Base-by-base conservation (phyloP, 2,888 invertebrate species). In the Auanema freiburgensis region DNA sequence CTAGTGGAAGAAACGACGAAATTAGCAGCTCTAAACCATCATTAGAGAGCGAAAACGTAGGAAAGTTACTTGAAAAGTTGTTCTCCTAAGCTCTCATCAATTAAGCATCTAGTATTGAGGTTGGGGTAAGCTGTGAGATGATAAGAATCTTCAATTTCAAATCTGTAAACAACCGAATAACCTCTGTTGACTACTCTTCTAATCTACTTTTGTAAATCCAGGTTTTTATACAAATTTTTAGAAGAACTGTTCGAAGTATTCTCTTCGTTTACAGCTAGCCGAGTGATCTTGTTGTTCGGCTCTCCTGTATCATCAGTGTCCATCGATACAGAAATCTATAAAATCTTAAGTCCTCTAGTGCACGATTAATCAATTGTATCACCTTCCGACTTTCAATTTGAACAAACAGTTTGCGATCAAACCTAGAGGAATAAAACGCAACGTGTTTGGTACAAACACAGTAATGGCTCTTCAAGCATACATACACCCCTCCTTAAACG, bases 191-290 rank as follows among this genome's bases (percentile, higher is more conserved):
- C 21, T 24, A n/a, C 11, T 24, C 21, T 8, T 25, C 16, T 18
- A 55, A 25, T 14, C n/a, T 52, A 21, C 52, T n/a, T 25, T 52
- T 52, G 21, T 5, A 52, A 21, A 52, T 23, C 24, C 6, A 52
- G 23, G n/a, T 23, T 23, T 16, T 1, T 52, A 52, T 52, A 23
- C 18, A 23, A 33, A 24, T 18, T 16, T 40, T 5, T 41, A 59
- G 55, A 54, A 55, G 12, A 54, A 56, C 24, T 49, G 40, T 56
- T 50, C 90, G 84, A 96, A 96, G 4, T 96, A 96, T 10, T 94
- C 90, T n/a, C 94, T 77, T 55, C 56, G 14, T 66, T 67, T 21
- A 80, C 76, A 2, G 78, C 73, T 49, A 80, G 60, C 56, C 74
- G 75, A 2, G 69, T 71, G 51, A 78, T 70, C 62, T 79, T 72